Evolutionary conservation across 2,113 vertebrate species (phyloP).

Genomic region (Condylura cristata): DNA sequence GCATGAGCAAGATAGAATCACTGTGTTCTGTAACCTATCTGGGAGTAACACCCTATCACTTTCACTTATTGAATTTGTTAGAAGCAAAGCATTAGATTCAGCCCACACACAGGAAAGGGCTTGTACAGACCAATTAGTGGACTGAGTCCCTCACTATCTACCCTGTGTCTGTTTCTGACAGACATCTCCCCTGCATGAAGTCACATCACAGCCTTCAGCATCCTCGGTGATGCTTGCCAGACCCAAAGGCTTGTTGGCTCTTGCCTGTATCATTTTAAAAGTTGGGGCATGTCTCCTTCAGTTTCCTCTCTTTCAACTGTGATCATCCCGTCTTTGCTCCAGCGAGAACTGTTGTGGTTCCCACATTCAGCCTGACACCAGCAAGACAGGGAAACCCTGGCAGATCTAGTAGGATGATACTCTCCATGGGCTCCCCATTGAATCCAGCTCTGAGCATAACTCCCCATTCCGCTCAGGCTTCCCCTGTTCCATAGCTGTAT

Average conservation of each 20-base stretch:
- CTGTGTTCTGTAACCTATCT: neutral
- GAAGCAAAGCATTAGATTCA: neutral
- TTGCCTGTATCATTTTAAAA: neutral
- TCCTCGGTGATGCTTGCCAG: no score
- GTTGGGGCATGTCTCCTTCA: neutral
- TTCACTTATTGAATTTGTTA: neutral
- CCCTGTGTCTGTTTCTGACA: no score
- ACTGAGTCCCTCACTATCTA: neutral
- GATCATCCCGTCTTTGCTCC: neutral
- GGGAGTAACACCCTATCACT: neutral
- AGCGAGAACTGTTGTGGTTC: neutral
- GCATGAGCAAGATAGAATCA: neutral
- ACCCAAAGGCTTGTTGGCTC: neutral
- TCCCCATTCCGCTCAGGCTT: conserved; percentile 54
- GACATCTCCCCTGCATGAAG: no score
- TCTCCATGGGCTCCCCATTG: neutral
- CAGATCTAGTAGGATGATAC: no score
- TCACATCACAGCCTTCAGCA: neutral
- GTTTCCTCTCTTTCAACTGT: neutral
- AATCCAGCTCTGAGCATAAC: conserved; percentile 64
- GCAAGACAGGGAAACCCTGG: neutral
- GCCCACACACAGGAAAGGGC: neutral
- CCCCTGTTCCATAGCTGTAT: conserved; percentile 63
- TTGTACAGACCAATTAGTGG: neutral
- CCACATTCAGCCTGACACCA: neutral